phyloP scores from a whole-genome alignment of 2,888 invertebrate species.

The Limnephilus rhombicus region DNA sequence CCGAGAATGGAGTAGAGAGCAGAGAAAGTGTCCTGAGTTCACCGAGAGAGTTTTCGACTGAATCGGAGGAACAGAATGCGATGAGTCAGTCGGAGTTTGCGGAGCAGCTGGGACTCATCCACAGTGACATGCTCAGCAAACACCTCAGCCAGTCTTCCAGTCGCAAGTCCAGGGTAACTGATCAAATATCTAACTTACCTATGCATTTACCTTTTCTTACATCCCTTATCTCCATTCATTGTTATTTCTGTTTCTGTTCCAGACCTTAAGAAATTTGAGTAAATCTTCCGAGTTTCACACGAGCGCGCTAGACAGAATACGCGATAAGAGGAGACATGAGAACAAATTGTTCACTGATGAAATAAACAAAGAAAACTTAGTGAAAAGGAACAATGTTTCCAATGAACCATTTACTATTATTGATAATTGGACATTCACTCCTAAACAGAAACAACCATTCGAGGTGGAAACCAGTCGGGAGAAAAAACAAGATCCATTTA shows the following conservation, averaged over 20 bases:
- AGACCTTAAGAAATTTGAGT: conserved; percentile 13
- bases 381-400: too few relatives aligned
- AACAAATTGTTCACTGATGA: background rate
- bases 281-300: background rate
- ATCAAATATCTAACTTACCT: background rate
- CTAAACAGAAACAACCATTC: background rate
- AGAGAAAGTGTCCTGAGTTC: background rate
- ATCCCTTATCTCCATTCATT: background rate
- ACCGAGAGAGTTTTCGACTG: background rate
- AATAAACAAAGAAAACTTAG: conserved; percentile 24
- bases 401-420: background rate
- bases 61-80: conserved; percentile 26
- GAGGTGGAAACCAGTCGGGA: background rate
- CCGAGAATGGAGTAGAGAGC: background rate
- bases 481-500: background rate
- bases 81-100: conserved; percentile 61
- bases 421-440: conserved; percentile 23
- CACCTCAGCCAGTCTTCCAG: background rate
- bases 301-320: background rate
- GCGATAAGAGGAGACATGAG: background rate
- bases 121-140: background rate
- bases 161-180: background rate
- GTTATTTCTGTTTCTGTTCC: background rate
- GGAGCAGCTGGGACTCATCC: conserved; percentile 53
- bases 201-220: background rate